Evolutionary conservation across 2,113 vertebrate species (phyloP), one percentile per base, ranked within the genome.

Genomic region (Malurus elegans): DNA sequence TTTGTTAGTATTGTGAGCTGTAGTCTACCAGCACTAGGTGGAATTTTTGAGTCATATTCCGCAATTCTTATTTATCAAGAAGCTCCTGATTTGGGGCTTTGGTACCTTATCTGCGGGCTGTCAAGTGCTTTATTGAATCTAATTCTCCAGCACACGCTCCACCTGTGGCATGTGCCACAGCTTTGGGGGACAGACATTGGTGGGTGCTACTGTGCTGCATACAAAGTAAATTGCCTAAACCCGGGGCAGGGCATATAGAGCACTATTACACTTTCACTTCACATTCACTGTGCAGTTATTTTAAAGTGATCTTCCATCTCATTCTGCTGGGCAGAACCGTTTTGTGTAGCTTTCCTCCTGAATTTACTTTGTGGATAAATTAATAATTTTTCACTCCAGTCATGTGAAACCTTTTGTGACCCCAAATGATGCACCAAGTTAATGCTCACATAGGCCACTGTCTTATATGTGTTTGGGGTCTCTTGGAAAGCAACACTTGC

Each of bases 221-320:
- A 21, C 28, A 50, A n/a, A 58, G 24, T 25, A 70, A 74, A 58
- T 48, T 62, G 38, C 65, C 32, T 65, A 38, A 29, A 47, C 15
- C 4, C 4, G 23, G 38, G 32, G 14, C 29, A 42, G 24, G 18
- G 20, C 3, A 18, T n/a, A 10, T 28, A 60, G 16, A 76, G 18
- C n/a, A 36, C 13, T 45, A 4, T 50, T 29, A 51, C 0, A 1
- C 11, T 84, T 75, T 78, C 36, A n/a, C 29, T 86, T 91, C 34
- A 9, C 16, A 53, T 91, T 78, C 45, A 26, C 32, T 31, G 14
- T 56, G 23, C 12, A 25, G 16, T 75, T 82, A 51, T 34, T 82
- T 72, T 79, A 57, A 92, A 67, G 24, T 51, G 51, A 42, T 93
- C 85, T 90, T 86, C 28, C 16, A 28, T 89, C 36, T 76, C 62